phyloP scores from a whole-genome alignment of 1,140 invertebrate genomes.

The Aethina tumida region DNA sequence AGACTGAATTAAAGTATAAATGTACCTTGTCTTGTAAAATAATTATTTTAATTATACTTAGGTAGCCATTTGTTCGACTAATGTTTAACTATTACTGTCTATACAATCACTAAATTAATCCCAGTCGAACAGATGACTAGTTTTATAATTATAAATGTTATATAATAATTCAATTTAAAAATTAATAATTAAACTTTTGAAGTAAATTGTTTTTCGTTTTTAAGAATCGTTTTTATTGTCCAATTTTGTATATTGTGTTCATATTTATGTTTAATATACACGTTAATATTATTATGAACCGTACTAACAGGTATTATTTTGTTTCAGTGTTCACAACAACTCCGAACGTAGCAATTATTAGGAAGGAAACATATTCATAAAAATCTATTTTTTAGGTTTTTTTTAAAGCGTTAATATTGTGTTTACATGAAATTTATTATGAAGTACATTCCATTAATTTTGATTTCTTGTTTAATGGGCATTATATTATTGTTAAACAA shows the following conservation, averaged over 20 bases:
- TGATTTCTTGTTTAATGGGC: slow-evolving; percentile 10
- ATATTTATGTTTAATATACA: no score
- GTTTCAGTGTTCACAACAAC: slow-evolving; percentile 35
- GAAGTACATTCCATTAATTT: slow-evolving; percentile 13
- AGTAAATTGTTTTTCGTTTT: slow-evolving; percentile 3
- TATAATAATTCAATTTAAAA: neutral
- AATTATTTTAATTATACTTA: neutral
- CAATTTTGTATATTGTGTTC: neutral
- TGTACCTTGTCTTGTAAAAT: neutral
- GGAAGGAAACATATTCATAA: slow-evolving; percentile 9
- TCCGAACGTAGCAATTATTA: slow-evolving; percentile 20
- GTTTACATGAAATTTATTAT: slow-evolving; percentile 3
- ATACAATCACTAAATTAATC: neutral
- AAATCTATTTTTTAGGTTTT: slow-evolving; percentile 10
- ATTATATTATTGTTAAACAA: no score
- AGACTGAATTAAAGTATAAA: no score
- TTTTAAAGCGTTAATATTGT: neutral
- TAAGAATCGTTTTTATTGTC: neutral
- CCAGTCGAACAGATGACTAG: neutral
- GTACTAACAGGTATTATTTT: no score
- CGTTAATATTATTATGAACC: no score
- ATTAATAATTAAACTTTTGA: slow-evolving; percentile 4
- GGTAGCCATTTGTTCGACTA: no score
- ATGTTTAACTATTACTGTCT: neutral
- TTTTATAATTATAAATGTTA: neutral